Evolutionary conservation across 2,113 vertebrate species (phyloP).

Genomic region (Andinoacara biseriatus): DNA sequence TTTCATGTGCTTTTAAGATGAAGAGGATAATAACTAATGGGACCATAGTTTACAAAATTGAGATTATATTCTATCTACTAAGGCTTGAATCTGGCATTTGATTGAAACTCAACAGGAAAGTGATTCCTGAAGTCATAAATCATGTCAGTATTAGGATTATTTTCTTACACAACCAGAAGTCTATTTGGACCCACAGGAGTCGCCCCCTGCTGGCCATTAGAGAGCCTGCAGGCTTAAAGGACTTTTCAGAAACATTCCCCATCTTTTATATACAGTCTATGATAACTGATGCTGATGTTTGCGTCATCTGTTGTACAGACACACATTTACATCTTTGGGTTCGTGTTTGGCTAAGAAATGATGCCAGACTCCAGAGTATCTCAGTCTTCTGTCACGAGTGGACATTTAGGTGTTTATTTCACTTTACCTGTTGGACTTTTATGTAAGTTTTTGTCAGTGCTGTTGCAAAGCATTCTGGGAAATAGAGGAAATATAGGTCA

Average conservation of each 20-base stretch:
- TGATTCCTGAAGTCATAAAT: neutral
- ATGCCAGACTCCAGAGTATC: neutral
- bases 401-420: neutral
- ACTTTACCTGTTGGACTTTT: no score
- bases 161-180: neutral
- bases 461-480: conserved; percentile 46
- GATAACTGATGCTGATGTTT: neutral
- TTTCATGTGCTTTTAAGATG: no score
- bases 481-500: neutral
- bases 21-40: neutral
- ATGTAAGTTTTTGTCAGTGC: neutral
- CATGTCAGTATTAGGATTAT: neutral
- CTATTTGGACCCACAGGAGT: neutral
- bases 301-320: neutral
- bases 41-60: neutral
- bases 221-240: neutral
- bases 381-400: fast-evolving
- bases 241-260: no score
- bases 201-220: neutral
- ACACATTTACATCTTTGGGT: no score
- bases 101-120: neutral
- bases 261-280: no score
- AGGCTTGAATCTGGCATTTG: neutral
- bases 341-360: no score
- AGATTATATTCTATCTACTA: neutral